Conservation (phyloP, 2,888 invertebrate genomes). For the Pristionchus exspectatus region DNA sequence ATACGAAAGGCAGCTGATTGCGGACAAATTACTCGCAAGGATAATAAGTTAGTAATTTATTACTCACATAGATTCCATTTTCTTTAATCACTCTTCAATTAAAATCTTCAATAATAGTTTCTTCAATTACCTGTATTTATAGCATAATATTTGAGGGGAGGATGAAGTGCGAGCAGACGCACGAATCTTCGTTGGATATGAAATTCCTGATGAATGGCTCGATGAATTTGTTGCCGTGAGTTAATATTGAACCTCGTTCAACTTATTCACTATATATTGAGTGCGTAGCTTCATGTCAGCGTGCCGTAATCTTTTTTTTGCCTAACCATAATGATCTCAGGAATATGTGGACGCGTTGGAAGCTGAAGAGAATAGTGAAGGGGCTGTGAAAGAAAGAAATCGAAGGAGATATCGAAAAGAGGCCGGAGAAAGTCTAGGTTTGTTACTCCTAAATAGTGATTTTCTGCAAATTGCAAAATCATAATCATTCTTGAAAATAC, state of each 20-base stretch:
- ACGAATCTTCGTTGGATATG: background rate
- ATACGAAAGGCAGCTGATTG: background rate
- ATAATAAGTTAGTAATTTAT: background rate
- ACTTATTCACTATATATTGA: too few relatives aligned
- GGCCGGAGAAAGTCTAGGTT: slow-evolving; percentile 11
- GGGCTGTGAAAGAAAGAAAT: background rate
- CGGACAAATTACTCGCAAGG: background rate
- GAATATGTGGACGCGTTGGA: background rate
- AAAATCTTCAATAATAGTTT: too few relatives aligned
- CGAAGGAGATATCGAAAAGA: slow-evolving; percentile 10
- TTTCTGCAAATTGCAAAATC: background rate
- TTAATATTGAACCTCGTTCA: too few relatives aligned
- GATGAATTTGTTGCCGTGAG: background rate
- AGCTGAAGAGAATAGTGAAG: background rate
- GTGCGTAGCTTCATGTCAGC: too few relatives aligned
- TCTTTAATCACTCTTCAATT: background rate
- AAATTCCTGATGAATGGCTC: slow-evolving; percentile 20
- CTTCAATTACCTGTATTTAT: background rate
- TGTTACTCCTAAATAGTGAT: background rate
- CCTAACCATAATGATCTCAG: background rate
- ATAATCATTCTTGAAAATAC: background rate
- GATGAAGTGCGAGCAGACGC: slow-evolving; percentile 21
- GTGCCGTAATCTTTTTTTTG: too few relatives aligned
- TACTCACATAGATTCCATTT: background rate
- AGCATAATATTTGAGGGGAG: background rate